Base-by-base conservation (phyloP, 2,888 invertebrate genomes). In the Fragum sueziense region DNA sequence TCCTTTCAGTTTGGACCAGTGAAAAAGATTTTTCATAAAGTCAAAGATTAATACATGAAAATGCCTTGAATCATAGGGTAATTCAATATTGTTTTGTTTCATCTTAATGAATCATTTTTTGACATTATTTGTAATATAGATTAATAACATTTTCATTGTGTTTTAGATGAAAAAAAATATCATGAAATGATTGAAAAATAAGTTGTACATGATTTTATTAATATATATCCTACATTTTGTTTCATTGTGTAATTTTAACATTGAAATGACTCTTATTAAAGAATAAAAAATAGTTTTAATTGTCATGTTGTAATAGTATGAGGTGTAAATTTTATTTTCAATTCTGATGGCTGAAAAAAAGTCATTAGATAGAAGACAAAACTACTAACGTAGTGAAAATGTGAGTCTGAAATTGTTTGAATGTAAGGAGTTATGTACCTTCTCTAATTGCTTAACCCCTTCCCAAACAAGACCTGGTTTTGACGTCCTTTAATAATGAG, bases 101-200 rank as follows among this genome's bases (percentile, higher is more conserved):
- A 37, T 14, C 6, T 37, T 6, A 37, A 37, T 14, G n/a, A 57
- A 22, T 57, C 57, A 57, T 57, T 57, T 22, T 25, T 25, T 57
- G 57, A 27, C 57, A 25, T 22, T 52, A n/a, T 57, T 62, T 62
- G 34, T 34, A 62, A 62, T n/a, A 62, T 62, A 62, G 34, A n/a
- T 62, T 22, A n/a, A n/a, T n/a, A n/a, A 47, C 4, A 47, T 14
- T 47, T 3, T 20, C n/a, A 47, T 14, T n/a, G 17, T 47, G 47
- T 47, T n/a, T 47, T 47, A 9, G n/a, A 47, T 2, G n/a, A 20
- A 47, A 47, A 14, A 47, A 4, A 9, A 7, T 62, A 62, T 62
- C 62, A 62, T 62, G 29, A 62, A 62, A 62, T 62, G 62, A 62
- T 62, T 62, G 22, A 57, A 27, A 62, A 62, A 29, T 62, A 20